Conservation (phyloP, 2,113 vertebrate species). For the Podarcis muralis region DNA sequence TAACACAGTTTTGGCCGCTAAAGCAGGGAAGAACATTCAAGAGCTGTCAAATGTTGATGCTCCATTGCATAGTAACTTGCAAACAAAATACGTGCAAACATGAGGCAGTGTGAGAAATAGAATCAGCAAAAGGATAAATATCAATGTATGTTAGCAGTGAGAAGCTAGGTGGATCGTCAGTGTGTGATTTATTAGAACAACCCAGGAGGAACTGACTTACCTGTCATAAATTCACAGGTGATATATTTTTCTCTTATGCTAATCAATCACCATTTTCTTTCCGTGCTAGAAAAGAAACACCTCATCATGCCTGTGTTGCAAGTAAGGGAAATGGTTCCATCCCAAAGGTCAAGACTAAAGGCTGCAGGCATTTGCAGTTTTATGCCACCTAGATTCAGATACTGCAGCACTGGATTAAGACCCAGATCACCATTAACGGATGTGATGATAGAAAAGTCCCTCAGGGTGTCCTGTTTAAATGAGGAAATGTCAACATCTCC, state of each 20-base stretch:
- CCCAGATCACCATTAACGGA: slow-evolving; percentile 65
- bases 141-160: not conserved
- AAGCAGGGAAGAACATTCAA: not conserved
- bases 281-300: slow-evolving; percentile 50
- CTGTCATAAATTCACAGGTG: slow-evolving; percentile 26
- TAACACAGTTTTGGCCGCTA: not conserved
- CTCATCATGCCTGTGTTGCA: slow-evolving; percentile 41
- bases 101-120: not conserved
- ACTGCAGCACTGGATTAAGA: slow-evolving; percentile 49
- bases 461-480: slow-evolving; percentile 63
- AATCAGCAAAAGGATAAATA: not conserved
- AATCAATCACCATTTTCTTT: slow-evolving; percentile 59
- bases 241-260: slow-evolving; percentile 55
- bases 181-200: slow-evolving; percentile 43
- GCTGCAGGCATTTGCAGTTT: slow-evolving; percentile 69
- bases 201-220: slow-evolving; percentile 39
- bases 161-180: slow-evolving; percentile 27
- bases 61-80: not conserved
- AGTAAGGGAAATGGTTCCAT: slow-evolving; percentile 50
- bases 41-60: slow-evolving; percentile 1
- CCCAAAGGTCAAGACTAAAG: slow-evolving; percentile 69
- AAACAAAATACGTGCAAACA: not conserved
- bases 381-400: slow-evolving; percentile 54
- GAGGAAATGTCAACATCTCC: slow-evolving; percentile 67
- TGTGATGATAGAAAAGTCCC: slow-evolving; percentile 50